These are phyloP conservation scores for Aphis craccivora DNA, from an alignment of 1,140 invertebrate species.

Conservation along the genomic window DNA sequence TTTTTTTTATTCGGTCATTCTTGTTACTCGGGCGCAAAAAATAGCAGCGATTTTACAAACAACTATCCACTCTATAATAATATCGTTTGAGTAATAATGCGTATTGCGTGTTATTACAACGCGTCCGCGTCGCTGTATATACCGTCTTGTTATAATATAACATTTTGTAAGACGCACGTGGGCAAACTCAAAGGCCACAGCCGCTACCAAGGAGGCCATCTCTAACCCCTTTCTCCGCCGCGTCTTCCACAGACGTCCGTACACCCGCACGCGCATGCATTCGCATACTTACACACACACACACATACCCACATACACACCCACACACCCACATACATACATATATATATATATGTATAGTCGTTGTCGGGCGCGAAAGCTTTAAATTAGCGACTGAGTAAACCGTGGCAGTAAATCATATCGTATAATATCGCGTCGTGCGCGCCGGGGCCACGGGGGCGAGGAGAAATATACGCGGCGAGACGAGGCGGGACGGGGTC, in stretches of 20 bases:
- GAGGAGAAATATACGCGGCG: neutral
- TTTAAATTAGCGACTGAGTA: conserved; percentile 56
- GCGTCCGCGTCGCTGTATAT: neutral
- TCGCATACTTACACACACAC: neutral
- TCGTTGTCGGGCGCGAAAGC: conserved; percentile 42
- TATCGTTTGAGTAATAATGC: neutral
- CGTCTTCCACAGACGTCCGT: neutral
- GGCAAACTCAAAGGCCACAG: neutral
- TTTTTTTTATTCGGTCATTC: too few species aligned
- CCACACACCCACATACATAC: neutral
- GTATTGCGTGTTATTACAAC: neutral
- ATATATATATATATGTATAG: neutral
- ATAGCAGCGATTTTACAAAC: neutral
- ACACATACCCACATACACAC: neutral
- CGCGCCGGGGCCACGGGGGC: neutral
- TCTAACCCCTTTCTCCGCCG: neutral
- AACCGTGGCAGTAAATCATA: conserved; percentile 57
- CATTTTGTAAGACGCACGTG: neutral
- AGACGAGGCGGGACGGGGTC: too few species aligned
- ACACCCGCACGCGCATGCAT: neutral
- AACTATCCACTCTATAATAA: neutral
- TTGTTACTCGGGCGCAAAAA: neutral
- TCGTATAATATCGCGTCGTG: neutral
- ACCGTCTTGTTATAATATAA: neutral
- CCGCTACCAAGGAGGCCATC: neutral